Conservation (phyloP, 2,113 vertebrate species). For the Drymodes brunneopygia region DNA sequence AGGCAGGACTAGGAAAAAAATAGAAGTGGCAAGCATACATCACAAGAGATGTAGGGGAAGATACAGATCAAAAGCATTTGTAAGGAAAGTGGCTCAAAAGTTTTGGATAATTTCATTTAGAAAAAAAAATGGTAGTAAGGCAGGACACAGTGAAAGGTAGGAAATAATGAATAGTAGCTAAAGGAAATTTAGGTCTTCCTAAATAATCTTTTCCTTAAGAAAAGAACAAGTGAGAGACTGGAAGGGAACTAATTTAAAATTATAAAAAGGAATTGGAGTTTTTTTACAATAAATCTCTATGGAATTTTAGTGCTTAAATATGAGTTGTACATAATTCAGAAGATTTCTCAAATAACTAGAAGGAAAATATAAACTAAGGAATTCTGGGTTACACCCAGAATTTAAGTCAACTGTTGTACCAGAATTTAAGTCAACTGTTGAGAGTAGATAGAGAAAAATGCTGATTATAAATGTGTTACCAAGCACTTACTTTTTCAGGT, state of each 20-base stretch:
- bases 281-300: neutral
- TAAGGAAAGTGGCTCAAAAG: neutral
- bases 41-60: neutral
- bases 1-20: neutral
- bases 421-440: neutral
- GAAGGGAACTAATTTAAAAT: neutral
- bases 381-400: neutral
- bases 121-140: neutral
- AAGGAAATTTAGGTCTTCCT: neutral
- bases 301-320: neutral
- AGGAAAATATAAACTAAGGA: neutral
- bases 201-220: neutral
- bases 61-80: neutral
- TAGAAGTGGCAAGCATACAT: neutral
- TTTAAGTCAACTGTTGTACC: neutral
- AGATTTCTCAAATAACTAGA: neutral
- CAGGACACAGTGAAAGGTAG: neutral
- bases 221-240: neutral
- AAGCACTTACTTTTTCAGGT: neutral
- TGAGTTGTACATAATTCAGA: neutral
- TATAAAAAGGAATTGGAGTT: neutral
- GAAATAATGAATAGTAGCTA: neutral
- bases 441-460: neutral
- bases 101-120: neutral
- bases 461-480: neutral